Conservation (phyloP, 2,888 invertebrate genomes). For the Protophormia terraenovae region DNA sequence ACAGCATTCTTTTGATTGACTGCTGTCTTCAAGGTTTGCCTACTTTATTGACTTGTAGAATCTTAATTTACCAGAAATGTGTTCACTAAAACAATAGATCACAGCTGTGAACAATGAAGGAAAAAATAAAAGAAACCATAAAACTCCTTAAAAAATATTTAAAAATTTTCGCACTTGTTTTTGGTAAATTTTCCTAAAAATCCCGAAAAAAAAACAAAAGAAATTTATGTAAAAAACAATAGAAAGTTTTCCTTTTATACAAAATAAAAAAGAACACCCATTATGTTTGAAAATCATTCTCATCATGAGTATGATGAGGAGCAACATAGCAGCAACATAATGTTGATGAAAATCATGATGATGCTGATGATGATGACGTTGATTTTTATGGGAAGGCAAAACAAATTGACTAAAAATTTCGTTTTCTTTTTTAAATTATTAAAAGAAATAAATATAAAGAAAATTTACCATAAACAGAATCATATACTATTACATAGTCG, state of each 20-base stretch:
- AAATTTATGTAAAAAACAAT: neutral
- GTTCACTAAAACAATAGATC: slow-evolving; percentile 2
- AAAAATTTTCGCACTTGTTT: slow-evolving; percentile 59
- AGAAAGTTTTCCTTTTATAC: neutral
- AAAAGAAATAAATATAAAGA: slow-evolving; percentile 14
- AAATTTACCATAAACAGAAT: slow-evolving; percentile 16
- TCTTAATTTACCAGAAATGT: slow-evolving; percentile 21
- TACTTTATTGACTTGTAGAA: neutral
- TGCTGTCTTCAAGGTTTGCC: slow-evolving; percentile 26
- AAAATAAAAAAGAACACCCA: slow-evolving; percentile 31
- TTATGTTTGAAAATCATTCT: slow-evolving; percentile 21
- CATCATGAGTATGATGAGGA: slow-evolving; percentile 9
- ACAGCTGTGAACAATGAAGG: slow-evolving; percentile 44
- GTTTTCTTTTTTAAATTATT: slow-evolving; percentile 22
- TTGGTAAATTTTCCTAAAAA: slow-evolving; percentile 3
- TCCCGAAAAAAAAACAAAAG: slow-evolving; percentile 21
- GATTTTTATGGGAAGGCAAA: slow-evolving; percentile 57
- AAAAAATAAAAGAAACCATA: neutral
- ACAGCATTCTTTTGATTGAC: slow-evolving; percentile 43
- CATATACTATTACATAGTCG: too few relatives aligned
- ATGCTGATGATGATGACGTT: slow-evolving; percentile 44
- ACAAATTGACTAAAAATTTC: slow-evolving; percentile 55
- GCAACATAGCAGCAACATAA: slow-evolving; percentile 1
- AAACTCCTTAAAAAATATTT: slow-evolving; percentile 13
- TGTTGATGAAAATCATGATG: slow-evolving; percentile 39